Percentiles rank a stretch among this genome's conserved stretches.
phyloP scores from a whole-genome alignment of 2,797 vertebrate species.

The Tinamus major region DNA sequence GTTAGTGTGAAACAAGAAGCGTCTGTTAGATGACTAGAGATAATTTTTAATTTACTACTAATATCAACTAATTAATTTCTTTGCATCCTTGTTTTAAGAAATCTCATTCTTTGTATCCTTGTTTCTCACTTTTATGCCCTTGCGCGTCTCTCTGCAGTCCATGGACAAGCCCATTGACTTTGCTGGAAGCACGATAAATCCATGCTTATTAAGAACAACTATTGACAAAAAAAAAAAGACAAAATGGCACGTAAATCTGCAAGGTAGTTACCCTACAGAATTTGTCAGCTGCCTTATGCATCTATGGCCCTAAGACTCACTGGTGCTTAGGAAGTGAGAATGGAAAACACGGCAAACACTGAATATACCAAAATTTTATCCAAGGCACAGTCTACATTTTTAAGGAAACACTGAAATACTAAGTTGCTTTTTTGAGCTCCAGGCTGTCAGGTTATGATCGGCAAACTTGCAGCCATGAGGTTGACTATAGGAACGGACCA shows the following conservation, averaged over 20 bases:
- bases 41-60: neutral
- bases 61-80: constrained; percentile 35
- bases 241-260: constrained; percentile 29
- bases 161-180: constrained; percentile 23
- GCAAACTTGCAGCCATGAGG: neutral
- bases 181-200: constrained; percentile 38
- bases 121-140: constrained; percentile 14
- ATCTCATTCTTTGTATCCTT: constrained; percentile 38
- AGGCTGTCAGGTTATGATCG: neutral
- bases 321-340: neutral
- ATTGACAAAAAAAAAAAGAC: neutral
- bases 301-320: neutral
- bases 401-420: neutral
- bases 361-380: neutral
- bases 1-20: constrained; percentile 47
- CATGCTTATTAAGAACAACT: constrained; percentile 34
- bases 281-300: rapidly evolving
- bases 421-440: neutral
- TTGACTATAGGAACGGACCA: neutral
- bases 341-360: neutral
- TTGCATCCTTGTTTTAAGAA: constrained; percentile 36
- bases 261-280: neutral
- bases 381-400: neutral
- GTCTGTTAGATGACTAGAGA: constrained; percentile 15
- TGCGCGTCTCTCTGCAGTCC: neutral